These are phyloP conservation scores for Maccullochella peelii DNA, from an alignment of 2,113 vertebrate genomes.

Conservation along the genomic window DNA sequence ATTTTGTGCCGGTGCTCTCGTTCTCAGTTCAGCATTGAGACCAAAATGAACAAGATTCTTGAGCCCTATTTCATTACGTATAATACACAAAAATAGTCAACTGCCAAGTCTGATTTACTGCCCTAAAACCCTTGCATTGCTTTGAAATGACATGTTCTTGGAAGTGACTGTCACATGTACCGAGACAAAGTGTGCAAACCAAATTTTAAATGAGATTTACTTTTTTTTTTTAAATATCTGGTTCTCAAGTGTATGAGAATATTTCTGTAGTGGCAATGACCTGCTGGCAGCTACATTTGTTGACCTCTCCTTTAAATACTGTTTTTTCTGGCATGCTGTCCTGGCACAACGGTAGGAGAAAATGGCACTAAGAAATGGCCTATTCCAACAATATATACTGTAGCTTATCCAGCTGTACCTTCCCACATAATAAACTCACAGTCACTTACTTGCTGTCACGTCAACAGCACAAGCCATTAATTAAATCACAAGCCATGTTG, in stretches of 20 bases:
- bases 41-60: not conserved
- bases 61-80: not conserved
- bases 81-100: not conserved
- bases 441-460: conserved; percentile 18
- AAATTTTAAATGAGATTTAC: conserved; percentile 11
- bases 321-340: conserved; percentile 53
- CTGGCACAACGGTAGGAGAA: conserved; percentile 33
- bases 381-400: conserved; percentile 33
- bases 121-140: not conserved
- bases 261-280: conserved; percentile 34
- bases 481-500: conserved; percentile 23
- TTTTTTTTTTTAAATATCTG: not conserved
- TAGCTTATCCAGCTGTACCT: conserved; percentile 37
- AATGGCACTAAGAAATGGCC: conserved; percentile 27
- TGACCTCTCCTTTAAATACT: conserved; percentile 39
- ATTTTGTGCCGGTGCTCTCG: not conserved
- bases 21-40: not conserved
- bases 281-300: conserved; percentile 34
- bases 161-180: not conserved
- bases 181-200: not conserved
- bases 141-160: conserved; percentile 5
- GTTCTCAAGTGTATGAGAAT: not conserved
- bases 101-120: not conserved
- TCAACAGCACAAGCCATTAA: conserved; percentile 28
- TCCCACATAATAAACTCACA: conserved; percentile 38